Conservation (phyloP, 30 jellyfish, hydroid and myxozoan genomes). For the Aurelia aurita region DNA sequence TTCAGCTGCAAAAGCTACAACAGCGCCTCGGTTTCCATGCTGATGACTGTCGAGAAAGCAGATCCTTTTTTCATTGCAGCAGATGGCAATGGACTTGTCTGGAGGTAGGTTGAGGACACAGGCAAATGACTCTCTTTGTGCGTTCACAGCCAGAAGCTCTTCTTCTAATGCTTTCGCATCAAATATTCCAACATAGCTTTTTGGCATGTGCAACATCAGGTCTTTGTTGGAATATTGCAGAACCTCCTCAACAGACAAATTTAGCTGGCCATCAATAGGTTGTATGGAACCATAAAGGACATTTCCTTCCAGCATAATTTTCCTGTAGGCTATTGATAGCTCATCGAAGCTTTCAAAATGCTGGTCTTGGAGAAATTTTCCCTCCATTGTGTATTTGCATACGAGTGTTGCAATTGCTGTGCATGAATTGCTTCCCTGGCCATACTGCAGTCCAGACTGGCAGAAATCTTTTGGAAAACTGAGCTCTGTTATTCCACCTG, state of each 20-base stretch:
- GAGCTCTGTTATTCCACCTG: not conserved
- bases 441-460: not conserved
- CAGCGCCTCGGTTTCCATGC: not conserved
- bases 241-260: not conserved
- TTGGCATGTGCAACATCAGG: not conserved
- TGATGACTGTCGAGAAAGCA: not conserved
- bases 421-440: not conserved
- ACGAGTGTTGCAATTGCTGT: not conserved
- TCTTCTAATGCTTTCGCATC: not conserved
- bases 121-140: not conserved
- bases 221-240: not conserved
- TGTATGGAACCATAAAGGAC: not conserved
- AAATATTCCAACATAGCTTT: not conserved
- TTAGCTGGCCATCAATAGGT: not conserved
- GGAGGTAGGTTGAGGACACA: not conserved
- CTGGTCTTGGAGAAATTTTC: not conserved
- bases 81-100: not conserved
- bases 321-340: not conserved
- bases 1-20: not conserved
- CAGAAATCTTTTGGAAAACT: not conserved
- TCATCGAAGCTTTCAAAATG: not conserved
- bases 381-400: not conserved
- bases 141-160: no score
- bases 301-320: not conserved
- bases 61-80: not conserved